Evolutionary conservation across 2,888 invertebrate genomes (phyloP), one percentile per base, ranked within the genome.

Genomic region (Petrophora chlorosata): DNA sequence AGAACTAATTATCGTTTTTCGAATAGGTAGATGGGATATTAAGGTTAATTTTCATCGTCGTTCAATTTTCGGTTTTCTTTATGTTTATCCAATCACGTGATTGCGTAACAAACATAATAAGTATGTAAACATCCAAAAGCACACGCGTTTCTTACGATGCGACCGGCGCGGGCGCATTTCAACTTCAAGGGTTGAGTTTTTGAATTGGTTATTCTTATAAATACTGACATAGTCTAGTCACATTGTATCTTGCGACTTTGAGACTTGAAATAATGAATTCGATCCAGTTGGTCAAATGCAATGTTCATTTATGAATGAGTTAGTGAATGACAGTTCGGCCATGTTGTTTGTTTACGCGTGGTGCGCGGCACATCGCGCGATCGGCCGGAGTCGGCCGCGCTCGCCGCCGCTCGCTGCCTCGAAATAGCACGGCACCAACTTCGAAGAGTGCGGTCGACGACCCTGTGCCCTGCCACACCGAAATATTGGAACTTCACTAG

Each of bases 271-370:
- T 80, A 81, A 76, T 79, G 68, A 77, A 73, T 76, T 73, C 67
- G 69, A 70, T 66, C 71, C 73, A 71, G 76, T 82, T 85, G 79
- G 82, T 82, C 82, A 83, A 82, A 78, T 79, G 81, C 79, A 83
- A 79, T 82, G 78, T 81, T 84, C 70, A 71, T 76, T 81, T 82
- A 85, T 88, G 89, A 90, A 89, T 89, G 90, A 87, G 85, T 86
- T 85, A 84, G 70, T 87, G 87, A 89, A 89, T 90, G 90, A 89
- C 87, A 88, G 82, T 79, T 83, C 84, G 68, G 83, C 84, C 87
- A 87, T 87, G 80, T 73, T 74, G 77, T 87, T 87, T 89, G 87
- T 88, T 86, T 89, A 88, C 87, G 85, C 83, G 81, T 72, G 81
- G 81, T 72, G 82, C 78, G 73, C 76, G 69, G 73, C 67, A 70